phyloP scores from a whole-genome alignment of 2,888 invertebrate genomes.

The Tillus elongatus region DNA sequence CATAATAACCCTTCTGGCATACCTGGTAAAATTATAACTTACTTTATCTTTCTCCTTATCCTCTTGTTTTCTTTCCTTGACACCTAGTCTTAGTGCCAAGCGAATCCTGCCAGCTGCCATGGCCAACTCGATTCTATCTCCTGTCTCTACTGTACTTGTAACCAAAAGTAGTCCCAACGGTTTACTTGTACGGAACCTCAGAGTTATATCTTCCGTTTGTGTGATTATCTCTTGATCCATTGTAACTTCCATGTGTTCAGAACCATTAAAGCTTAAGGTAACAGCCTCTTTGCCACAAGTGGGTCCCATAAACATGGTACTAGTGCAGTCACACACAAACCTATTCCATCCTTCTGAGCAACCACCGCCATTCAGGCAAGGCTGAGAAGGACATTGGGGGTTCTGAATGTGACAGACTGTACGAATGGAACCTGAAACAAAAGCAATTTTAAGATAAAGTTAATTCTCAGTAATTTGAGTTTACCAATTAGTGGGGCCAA shows the following conservation, averaged over 20 bases:
- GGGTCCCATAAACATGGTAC: conserved; percentile 79
- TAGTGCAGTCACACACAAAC: conserved; percentile 85
- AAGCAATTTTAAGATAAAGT: no score
- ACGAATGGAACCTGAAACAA: conserved; percentile 73
- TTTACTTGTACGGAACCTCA: conserved; percentile 76
- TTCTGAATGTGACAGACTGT: conserved; percentile 80
- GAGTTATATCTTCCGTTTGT: conserved; percentile 81
- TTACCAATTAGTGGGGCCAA: no score
- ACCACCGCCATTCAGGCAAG: conserved; percentile 80
- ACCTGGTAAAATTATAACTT: conserved; percentile 12
- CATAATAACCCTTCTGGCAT: no score
- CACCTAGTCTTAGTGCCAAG: conserved; percentile 72
- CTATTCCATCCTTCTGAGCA: conserved; percentile 95
- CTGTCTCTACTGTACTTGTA: conserved; percentile 68
- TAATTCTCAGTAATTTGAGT: not conserved
- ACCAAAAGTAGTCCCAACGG: conserved; percentile 70
- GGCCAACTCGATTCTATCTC: conserved; percentile 77
- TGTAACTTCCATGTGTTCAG: conserved; percentile 61
- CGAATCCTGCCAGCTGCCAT: conserved; percentile 76
- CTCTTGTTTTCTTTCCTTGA: conserved; percentile 52
- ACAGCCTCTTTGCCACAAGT: conserved; percentile 87
- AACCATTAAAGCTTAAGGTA: conserved; percentile 79
- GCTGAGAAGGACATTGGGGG: conserved; percentile 72
- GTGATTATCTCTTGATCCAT: conserved; percentile 43
- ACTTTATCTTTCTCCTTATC: conserved; percentile 41